Conservation (phyloP, 2,113 vertebrate genomes). For the Patagioenas fasciata region DNA sequence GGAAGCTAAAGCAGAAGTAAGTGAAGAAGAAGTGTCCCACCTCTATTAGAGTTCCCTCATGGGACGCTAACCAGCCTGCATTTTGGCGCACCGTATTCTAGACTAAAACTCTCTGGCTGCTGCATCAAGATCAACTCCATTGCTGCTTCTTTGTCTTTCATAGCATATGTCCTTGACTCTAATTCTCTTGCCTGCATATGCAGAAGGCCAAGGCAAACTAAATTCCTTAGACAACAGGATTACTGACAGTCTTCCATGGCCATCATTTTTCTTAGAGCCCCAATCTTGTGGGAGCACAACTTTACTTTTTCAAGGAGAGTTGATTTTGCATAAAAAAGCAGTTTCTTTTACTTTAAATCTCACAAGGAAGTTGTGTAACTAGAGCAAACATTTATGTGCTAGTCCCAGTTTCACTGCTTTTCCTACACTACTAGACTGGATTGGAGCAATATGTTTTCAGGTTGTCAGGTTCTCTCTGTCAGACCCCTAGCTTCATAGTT, state of each 20-base stretch:
- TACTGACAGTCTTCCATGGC: background rate
- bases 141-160: background rate
- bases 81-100: background rate
- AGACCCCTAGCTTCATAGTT: background rate
- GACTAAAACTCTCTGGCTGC: background rate
- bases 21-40: background rate
- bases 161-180: background rate
- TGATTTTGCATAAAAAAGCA: background rate
- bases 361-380: background rate
- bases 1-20: background rate
- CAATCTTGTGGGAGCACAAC: background rate
- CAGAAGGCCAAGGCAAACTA: background rate
- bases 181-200: rapidly evolving
- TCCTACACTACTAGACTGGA: background rate
- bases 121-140: background rate
- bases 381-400: background rate
- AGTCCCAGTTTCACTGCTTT: background rate
- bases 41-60: background rate
- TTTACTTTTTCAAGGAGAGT: background rate
- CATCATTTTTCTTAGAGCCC: background rate
- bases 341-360: background rate
- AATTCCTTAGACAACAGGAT: background rate
- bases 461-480: background rate
- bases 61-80: background rate
- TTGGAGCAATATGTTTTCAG: background rate